Evolutionary conservation across 2,888 invertebrate species (phyloP).

Genomic region (Protophormia terraenovae): DNA sequence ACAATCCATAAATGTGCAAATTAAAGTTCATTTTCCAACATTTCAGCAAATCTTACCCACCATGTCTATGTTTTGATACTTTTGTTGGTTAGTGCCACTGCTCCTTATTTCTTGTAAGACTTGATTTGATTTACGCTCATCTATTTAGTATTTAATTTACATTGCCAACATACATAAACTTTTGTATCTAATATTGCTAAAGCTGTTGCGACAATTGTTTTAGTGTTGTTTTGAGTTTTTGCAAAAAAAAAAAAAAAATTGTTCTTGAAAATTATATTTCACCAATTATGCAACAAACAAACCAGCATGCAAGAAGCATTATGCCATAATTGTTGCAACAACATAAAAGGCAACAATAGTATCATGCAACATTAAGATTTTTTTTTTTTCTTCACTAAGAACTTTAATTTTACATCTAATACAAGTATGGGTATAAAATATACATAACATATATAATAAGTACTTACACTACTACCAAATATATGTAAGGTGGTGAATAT

Average conservation of each 20-base stretch:
- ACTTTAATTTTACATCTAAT: constrained; percentile 9
- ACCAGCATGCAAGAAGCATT: not conserved
- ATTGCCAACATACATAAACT: constrained; percentile 13
- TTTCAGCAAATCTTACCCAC: constrained; percentile 24
- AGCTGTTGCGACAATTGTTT: not conserved
- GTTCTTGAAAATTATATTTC: constrained; percentile 46
- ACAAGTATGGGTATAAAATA: not conserved
- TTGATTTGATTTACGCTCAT: not conserved
- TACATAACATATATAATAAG: too few species aligned
- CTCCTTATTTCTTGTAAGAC: not conserved
- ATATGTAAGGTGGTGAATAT: not conserved
- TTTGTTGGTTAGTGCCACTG: not conserved
- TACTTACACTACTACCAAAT: not conserved
- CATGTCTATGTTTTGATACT: constrained; percentile 15
- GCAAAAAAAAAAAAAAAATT: too few species aligned
- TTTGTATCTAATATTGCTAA: not conserved
- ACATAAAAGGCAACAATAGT: not conserved
- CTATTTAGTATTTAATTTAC: constrained; percentile 33
- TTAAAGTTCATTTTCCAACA: constrained; percentile 21
- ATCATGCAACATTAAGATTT: not conserved
- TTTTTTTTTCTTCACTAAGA: constrained; percentile 3
- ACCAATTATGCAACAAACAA: constrained; percentile 45
- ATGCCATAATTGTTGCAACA: not conserved
- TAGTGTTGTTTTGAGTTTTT: not conserved
- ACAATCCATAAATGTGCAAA: not conserved